These are phyloP conservation scores for Drosophila watanabei DNA, from an alignment of 1,140 invertebrate species.

Conservation along the genomic window DNA sequence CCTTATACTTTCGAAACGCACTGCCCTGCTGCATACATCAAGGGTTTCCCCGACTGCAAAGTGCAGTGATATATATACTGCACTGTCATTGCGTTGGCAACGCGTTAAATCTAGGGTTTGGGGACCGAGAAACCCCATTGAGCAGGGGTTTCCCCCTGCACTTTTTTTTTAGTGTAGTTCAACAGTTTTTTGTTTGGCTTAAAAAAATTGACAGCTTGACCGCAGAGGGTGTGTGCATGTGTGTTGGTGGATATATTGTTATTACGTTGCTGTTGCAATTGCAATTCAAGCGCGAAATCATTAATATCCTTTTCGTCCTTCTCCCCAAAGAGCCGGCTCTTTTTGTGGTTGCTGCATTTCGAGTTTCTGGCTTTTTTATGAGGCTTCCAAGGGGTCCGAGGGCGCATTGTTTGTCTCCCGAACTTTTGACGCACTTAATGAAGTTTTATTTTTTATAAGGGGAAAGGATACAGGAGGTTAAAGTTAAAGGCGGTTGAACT, in stretches of 20 bases:
- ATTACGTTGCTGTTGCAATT: constrained; percentile 74
- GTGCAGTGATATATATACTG: constrained; percentile 83
- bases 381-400: constrained; percentile 55
- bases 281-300: constrained; percentile 85
- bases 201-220: constrained; percentile 81
- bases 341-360: constrained; percentile 48
- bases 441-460: constrained; percentile 26
- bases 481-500: constrained; percentile 18
- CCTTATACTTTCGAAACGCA: neutral
- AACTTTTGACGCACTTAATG: constrained; percentile 62
- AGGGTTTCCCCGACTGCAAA: constrained; percentile 53
- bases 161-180: constrained; percentile 71
- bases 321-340: constrained; percentile 29
- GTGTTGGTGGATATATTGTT: constrained; percentile 70
- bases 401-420: constrained; percentile 50
- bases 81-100: constrained; percentile 82
- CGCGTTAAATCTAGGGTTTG: constrained; percentile 25
- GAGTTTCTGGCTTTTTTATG: constrained; percentile 59
- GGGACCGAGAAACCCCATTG: constrained; percentile 38
- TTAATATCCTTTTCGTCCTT: constrained; percentile 80
- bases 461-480: constrained; percentile 8
- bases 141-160: constrained; percentile 29
- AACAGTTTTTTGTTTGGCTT: constrained; percentile 59
- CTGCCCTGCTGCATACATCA: constrained; percentile 56
- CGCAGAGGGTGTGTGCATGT: constrained; percentile 56